Evolutionary conservation across 2,888 invertebrate genomes (phyloP), one percentile per base, ranked within the genome.

Genomic region (Acanthosepion lycidas): DNA sequence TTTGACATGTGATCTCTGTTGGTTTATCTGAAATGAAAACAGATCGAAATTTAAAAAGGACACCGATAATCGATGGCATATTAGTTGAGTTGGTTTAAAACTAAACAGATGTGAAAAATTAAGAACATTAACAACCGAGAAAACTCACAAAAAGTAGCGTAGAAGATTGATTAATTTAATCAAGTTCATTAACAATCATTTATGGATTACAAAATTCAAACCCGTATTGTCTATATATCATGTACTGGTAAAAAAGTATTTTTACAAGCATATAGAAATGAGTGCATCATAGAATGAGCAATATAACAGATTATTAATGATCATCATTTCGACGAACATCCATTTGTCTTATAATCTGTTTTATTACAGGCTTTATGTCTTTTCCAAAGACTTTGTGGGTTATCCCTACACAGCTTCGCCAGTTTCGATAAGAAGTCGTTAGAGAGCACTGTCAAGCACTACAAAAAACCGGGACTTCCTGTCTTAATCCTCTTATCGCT

Each of bases 1-100:
- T 94, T 59, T 96, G 96, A 92, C 96, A 96, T 49, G 96, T 95
- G 26, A 97, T 96, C 26, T 95, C 95, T 20, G 96, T 96, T 15
- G 96, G 95, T 51, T 95, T 95, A 33, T 95, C 96, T 96, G 95
- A 51, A 96, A 96, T 6, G 48, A 93, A n/a, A 51, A 92, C 12
- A 78, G 15, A n/a, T 78, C 23, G 15, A 78, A n/a, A 78, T 33
- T 78, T 15, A 15, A 78, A 78, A 78, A 78, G 8, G 28, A 78
- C 12, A 28, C n/a, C 78, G n/a, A n/a, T 18, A n/a, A 78, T 78
- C 28, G 78, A 28, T 18, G 28, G 28, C 78, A 78, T 78, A 78
- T 78, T 8, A 15, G 78, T n/a, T 78, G 9, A 33, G 78, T 78
- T 33, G n/a, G 78, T 78, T 33, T 78, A n/a, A 78, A 78, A 78